phyloP scores from a whole-genome alignment of 1,140 invertebrate species.

The Lordiphosa mommai region DNA sequence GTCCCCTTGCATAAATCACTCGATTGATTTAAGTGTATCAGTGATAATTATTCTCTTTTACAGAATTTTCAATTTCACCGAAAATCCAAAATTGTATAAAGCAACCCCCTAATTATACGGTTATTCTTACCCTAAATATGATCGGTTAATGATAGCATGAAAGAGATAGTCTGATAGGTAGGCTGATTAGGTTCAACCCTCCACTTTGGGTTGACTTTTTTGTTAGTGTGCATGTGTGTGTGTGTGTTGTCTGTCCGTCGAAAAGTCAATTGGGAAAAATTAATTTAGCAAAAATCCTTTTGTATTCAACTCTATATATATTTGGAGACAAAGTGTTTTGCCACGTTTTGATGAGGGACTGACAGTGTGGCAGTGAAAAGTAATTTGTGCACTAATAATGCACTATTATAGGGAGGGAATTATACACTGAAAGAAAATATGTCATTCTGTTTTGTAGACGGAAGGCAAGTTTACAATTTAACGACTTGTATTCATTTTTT shows the following conservation, averaged over 20 bases:
- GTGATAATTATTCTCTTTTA: constrained; percentile 34
- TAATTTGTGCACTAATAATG: constrained; percentile 75
- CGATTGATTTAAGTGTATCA: constrained; percentile 39
- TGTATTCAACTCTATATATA: constrained; percentile 39
- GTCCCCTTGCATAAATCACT: constrained; percentile 23
- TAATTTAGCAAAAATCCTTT: constrained; percentile 71
- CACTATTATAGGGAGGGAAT: constrained; percentile 13
- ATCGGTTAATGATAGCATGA: constrained; percentile 71
- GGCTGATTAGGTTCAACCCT: constrained; percentile 44
- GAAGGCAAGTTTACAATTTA: no score
- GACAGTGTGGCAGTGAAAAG: constrained; percentile 77
- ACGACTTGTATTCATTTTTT: no score
- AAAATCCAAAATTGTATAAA: no score
- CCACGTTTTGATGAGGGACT: constrained; percentile 76
- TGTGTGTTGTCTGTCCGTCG: constrained; percentile 8
- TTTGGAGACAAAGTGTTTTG: constrained; percentile 58
- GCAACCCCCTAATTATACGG: constrained; percentile 69
- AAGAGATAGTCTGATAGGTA: not conserved
- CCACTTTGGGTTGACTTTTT: constrained; percentile 45
- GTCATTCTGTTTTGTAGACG: no score
- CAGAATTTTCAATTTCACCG: constrained; percentile 39
- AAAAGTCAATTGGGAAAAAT: constrained; percentile 77
- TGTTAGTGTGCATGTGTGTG: not conserved
- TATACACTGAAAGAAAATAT: constrained; percentile 36
- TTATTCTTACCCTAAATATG: constrained; percentile 67